Base-by-base conservation (phyloP, 2,113 vertebrate species). In the Planiliza haematocheilus region DNA sequence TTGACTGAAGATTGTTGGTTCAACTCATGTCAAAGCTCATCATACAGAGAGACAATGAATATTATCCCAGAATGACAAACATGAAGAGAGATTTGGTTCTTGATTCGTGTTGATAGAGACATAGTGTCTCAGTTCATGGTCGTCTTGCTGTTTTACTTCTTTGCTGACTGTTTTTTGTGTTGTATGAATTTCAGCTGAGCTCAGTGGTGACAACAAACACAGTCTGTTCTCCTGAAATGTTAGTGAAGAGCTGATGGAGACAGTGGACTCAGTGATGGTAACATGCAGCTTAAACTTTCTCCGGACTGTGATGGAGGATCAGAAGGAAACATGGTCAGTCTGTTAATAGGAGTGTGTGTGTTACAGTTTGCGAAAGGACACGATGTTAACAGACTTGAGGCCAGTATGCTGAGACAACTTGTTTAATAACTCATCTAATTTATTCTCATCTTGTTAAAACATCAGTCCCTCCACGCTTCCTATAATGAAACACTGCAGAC, bases 281-380 rank as follows among this genome's bases (percentile, higher is more conserved):
- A 67, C 64, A 45, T 55, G 39, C 24, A 34, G 64, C 39, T 53
- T 66, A 52, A 55, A 55, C 39, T 21, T 66, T 53, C 49, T 66
- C 38, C 52, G 10, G 41, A 24, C 24, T 46, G 24, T 49, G 49
- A 61, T 48, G 53, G 20, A 21, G 48, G 20, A 50, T 17, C 20
- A 8, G 5, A 7, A n/a, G 48, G 8, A 20, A 17, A 20, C 17
- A 2, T 12, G 48, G 48, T 20, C 21, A n/a, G 37, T 60, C 45
- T 70, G 68, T 48, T 70, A 48, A 70, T 21, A 12, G 48, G 5
- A 3, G 48, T 6, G 18, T 21, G 17, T 49, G 17, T 18, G 5
- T 49, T 17, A 10, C n/a, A 18, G 17, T 8, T 18, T 50, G 48
- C 11, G 48, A 21, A n/a, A 45, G 43, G 14, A 45, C 43, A 30